Base-by-base conservation (phyloP, 2,888 invertebrate genomes). In the Oxyteleia sp. region DNA sequence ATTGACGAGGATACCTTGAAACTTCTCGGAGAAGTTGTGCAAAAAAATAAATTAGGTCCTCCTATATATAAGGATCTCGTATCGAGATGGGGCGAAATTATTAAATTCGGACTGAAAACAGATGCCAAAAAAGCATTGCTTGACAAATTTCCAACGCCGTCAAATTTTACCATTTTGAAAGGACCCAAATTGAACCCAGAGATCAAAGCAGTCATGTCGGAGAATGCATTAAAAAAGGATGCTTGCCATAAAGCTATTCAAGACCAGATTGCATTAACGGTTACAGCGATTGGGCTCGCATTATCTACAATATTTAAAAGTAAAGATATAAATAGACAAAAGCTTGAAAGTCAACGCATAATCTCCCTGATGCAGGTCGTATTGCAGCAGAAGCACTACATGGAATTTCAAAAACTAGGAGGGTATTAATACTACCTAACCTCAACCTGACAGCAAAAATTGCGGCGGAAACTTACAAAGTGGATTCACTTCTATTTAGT, bases 361-460 rank as follows among this genome's bases (percentile, higher is more conserved):
- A 20, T 35, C 11, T 35, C 18, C 3, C 15, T 59, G 7, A 13
- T 59, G 18, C 57, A 4, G 41, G 23, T 0, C 11, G 41, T 0
- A 59, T 41, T 13, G 4, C 8, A 4, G 0, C 41, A n/a, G 10
- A 59, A 0, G 1, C 15, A 1, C 13, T 59, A 7, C 13, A 41
- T n/a, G 13, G 15, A n/a, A 20, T 41, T 0, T 41, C 57, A 13
- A 55, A 55, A 32, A 55, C 55, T 10, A 55, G 35, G 13, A 20
- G 13, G 13, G 4, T n/a, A 7, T 26, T 51, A 23, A n/a, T 26
- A 2, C n/a, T 26, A 26, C 26, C 23, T 11, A 23, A 26, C 11
- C n/a, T 49, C 10, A 49, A 20, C 13, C n/a, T 49, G 2, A 20
- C 16, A 20, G 49, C 49, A 20, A 49, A 20, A 49, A 49, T 11